phyloP scores from a whole-genome alignment of 2,797 vertebrate species.

The Chrysocyon brachyurus region DNA sequence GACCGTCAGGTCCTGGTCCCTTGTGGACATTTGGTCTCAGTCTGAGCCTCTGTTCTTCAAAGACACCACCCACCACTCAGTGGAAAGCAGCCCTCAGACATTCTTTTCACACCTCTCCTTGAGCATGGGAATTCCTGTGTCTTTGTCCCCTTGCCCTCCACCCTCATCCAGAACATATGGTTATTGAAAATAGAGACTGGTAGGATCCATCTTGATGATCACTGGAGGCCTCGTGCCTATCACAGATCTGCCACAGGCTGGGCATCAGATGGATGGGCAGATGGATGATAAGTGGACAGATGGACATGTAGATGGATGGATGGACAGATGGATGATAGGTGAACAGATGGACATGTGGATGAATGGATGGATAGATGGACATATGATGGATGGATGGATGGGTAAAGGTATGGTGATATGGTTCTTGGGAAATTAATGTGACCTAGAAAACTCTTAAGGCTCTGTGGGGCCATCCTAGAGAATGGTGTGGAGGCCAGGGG shows the following conservation, averaged over 20 bases:
- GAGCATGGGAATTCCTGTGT: background rate
- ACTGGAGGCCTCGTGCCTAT: background rate
- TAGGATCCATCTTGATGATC: no score
- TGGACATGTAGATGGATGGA: background rate
- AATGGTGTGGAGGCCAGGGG: background rate
- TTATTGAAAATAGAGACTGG: background rate
- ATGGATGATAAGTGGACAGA: no score
- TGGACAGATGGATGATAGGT: background rate
- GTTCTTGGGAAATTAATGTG: background rate
- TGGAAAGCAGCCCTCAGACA: background rate
- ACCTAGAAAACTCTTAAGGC: background rate
- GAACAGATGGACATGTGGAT: no score
- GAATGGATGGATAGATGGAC: background rate
- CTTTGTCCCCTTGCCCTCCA: fast-evolving
- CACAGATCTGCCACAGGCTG: background rate
- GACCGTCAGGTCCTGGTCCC: background rate
- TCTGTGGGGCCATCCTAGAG: background rate
- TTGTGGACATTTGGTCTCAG: background rate
- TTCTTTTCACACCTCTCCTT: background rate
- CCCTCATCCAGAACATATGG: background rate
- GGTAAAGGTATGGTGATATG: background rate
- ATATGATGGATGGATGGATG: no score
- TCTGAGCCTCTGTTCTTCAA: background rate
- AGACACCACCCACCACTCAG: background rate
- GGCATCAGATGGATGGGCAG: background rate